Evolutionary conservation across 2,797 vertebrate genomes (phyloP).

Genomic region (Phoebastria nigripes): DNA sequence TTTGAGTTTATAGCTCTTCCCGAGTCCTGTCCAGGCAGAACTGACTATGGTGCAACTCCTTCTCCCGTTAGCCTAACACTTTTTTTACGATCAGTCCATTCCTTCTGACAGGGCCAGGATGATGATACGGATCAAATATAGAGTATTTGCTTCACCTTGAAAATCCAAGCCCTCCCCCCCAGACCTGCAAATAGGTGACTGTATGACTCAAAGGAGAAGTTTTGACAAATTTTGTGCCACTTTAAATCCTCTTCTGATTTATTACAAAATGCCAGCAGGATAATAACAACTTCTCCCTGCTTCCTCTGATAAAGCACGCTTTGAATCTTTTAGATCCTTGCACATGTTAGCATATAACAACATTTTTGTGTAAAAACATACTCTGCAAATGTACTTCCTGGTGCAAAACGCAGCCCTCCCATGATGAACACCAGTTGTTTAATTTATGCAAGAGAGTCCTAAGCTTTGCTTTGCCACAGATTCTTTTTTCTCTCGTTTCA

Average conservation of each 20-base stretch:
- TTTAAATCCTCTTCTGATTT: background rate
- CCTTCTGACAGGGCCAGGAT: background rate
- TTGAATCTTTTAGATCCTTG: background rate
- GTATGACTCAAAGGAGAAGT: background rate
- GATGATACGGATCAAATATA: background rate
- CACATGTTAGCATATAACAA: background rate
- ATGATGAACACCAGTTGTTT: background rate
- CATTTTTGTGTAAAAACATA: background rate
- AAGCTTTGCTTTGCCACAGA: background rate
- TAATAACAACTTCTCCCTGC: background rate
- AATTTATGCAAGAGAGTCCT: background rate
- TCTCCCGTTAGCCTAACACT: background rate
- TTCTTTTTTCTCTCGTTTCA: background rate
- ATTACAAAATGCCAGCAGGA: background rate
- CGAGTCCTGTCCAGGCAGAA: background rate
- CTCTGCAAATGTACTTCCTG: background rate
- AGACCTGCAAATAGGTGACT: background rate
- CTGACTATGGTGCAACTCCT: background rate
- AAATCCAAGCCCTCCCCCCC: background rate
- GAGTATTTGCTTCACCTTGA: background rate
- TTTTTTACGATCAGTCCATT: background rate
- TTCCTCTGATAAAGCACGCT: background rate
- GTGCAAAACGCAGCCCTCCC: background rate
- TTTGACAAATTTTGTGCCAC: background rate
- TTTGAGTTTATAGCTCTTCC: background rate